Conservation (phyloP, 2,888 invertebrate genomes). For the Candidula unifasciata region DNA sequence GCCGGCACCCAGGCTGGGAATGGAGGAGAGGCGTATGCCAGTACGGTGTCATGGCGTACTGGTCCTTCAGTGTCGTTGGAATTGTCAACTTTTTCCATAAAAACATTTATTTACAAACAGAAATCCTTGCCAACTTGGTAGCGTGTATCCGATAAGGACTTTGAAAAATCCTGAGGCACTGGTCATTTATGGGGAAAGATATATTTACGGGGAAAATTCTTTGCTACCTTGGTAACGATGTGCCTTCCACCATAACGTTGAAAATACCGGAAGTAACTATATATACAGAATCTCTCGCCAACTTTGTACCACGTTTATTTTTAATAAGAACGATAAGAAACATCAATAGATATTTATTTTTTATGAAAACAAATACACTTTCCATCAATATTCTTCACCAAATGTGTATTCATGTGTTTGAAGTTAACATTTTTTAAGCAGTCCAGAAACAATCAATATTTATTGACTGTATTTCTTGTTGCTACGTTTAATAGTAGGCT, state of each 20-base stretch:
- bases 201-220: no score
- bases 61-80: conserved; percentile 7
- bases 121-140: neutral
- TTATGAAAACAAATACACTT: no score
- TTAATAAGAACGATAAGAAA: no score
- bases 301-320: no score
- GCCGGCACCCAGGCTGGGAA: conserved; percentile 54
- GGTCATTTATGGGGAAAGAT: neutral
- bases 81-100: conserved; percentile 1
- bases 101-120: neutral
- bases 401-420: no score
- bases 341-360: no score
- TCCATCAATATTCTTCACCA: no score
- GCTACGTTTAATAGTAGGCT: no score
- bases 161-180: neutral
- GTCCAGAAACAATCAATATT: no score
- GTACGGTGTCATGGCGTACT: neutral
- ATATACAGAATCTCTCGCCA: no score
- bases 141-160: neutral
- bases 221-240: neutral
- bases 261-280: neutral
- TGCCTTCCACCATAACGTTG: neutral
- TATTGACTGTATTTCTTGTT: no score
- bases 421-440: no score
- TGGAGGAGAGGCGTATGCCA: neutral